Evolutionary conservation across 2,888 invertebrate species (phyloP).

Genomic region (Cepaea hortensis): DNA sequence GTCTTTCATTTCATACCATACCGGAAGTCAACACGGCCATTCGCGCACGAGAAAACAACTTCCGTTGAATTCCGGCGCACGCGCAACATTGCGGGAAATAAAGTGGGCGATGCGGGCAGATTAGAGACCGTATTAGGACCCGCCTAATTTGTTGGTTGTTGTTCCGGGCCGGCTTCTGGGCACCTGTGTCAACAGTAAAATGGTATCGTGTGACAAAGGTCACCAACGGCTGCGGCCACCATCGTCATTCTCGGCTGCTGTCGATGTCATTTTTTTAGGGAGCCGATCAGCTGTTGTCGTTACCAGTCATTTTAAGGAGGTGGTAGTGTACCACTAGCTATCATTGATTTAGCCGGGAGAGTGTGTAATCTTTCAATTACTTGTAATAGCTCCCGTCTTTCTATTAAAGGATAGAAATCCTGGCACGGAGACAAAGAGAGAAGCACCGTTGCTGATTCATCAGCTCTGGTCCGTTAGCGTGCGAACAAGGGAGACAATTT

Average conservation of each 20-base stretch:
- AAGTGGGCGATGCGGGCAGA: conserved; percentile 47
- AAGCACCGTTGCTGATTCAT: conserved; percentile 8
- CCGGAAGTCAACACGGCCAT: conserved; percentile 39
- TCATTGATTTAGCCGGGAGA: background rate
- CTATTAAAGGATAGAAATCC: background rate
- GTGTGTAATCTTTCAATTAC: conserved; percentile 37
- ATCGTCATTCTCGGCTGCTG: conserved; percentile 22
- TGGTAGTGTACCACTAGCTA: background rate
- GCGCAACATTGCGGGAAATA: conserved; percentile 46
- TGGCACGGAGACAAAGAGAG: background rate
- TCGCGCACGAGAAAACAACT: conserved; percentile 33
- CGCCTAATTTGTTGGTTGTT: conserved; percentile 41
- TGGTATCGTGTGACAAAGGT: conserved; percentile 20
- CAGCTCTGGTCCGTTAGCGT: background rate
- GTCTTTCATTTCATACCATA: background rate
- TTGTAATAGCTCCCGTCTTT: background rate
- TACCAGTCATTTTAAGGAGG: conserved; percentile 10
- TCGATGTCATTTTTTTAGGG: background rate
- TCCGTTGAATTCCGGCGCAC: conserved; percentile 44
- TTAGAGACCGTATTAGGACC: conserved; percentile 33
- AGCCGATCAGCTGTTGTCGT: background rate
- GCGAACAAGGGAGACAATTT: too few relatives aligned
- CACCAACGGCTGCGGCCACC: background rate
- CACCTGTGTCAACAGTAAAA: conserved; percentile 47
- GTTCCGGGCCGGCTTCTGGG: conserved; percentile 20